Conservation (phyloP, 2,888 invertebrate genomes). For the Heliconius ethilla region DNA sequence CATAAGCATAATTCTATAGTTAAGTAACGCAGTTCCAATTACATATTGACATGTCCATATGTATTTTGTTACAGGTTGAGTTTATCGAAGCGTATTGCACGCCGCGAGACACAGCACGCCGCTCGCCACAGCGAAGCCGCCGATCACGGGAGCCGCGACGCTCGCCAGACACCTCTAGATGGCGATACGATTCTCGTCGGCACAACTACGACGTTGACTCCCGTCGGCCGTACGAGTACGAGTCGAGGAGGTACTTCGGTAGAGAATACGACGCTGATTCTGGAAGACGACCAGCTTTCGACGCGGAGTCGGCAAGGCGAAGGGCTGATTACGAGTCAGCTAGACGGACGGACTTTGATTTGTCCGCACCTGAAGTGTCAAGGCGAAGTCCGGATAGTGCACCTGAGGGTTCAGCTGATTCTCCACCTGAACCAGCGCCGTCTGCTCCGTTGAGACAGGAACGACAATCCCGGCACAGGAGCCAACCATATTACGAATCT, state of each 20-base stretch:
- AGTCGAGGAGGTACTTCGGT: slow-evolving; percentile 59
- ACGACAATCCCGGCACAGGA: slow-evolving; percentile 67
- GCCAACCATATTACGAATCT: slow-evolving; percentile 78
- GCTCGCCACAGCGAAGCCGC: slow-evolving; percentile 74
- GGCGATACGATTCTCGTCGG: slow-evolving; percentile 75
- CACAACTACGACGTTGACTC: slow-evolving; percentile 75
- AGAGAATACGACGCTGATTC: slow-evolving; percentile 73
- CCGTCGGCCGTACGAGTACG: slow-evolving; percentile 75
- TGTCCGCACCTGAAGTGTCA: slow-evolving; percentile 72
- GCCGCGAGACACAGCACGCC: slow-evolving; percentile 84
- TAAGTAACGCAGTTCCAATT: not conserved
- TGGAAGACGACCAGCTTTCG: slow-evolving; percentile 69
- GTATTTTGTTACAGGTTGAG: slow-evolving; percentile 83
- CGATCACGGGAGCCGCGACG: slow-evolving; percentile 73
- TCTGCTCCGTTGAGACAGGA: slow-evolving; percentile 73
- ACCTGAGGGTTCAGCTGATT: slow-evolving; percentile 74
- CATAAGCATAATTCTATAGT: not conserved
- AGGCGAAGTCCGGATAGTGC: slow-evolving; percentile 76
- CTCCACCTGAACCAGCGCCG: slow-evolving; percentile 78
- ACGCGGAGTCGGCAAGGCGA: slow-evolving; percentile 72
- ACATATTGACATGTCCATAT: not conserved
- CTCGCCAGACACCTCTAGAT: slow-evolving; percentile 73
- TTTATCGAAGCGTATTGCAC: slow-evolving; percentile 88
- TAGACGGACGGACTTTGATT: slow-evolving; percentile 74
- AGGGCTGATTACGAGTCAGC: slow-evolving; percentile 78